These are phyloP conservation scores for Clupea harengus DNA, from an alignment of 2,113 vertebrate species.

Conservation along the genomic window DNA sequence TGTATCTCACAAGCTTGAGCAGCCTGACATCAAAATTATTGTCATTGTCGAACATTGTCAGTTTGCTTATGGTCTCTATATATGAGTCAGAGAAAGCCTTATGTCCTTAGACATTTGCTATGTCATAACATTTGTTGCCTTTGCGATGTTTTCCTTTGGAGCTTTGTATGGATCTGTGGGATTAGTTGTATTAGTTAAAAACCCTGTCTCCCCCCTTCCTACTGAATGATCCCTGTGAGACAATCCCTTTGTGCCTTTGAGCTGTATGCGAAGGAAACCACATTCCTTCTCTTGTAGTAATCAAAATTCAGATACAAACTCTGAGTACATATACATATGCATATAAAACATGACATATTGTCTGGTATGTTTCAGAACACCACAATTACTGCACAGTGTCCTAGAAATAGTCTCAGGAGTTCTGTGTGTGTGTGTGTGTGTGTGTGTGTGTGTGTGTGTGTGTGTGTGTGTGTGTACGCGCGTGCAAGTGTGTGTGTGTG, in stretches of 20 bases:
- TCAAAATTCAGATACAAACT: neutral
- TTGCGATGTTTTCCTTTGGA: neutral
- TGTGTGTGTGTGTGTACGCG: neutral
- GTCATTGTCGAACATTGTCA: neutral
- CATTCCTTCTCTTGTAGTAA: constrained; percentile 1
- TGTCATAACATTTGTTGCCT: neutral
- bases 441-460: neutral
- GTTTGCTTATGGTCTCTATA: neutral
- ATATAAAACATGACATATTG: too few species aligned
- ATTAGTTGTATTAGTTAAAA: neutral
- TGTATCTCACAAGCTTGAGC: neutral
- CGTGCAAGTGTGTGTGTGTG: neutral
- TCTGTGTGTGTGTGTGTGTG: too few species aligned
- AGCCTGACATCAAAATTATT: neutral
- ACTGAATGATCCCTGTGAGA: too few species aligned
- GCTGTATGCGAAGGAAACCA: neutral
- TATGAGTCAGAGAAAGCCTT: neutral
- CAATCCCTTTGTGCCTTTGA: neutral
- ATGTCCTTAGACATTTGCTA: neutral
- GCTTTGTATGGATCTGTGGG: neutral
- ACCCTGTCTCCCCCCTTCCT: neutral
- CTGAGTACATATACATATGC: too few species aligned
- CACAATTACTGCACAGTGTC: too few species aligned
- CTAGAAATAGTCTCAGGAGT: too few species aligned
- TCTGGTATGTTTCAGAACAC: too few species aligned